Base-by-base conservation (phyloP, 2,888 invertebrate genomes). In the Heliothis peltigera region DNA sequence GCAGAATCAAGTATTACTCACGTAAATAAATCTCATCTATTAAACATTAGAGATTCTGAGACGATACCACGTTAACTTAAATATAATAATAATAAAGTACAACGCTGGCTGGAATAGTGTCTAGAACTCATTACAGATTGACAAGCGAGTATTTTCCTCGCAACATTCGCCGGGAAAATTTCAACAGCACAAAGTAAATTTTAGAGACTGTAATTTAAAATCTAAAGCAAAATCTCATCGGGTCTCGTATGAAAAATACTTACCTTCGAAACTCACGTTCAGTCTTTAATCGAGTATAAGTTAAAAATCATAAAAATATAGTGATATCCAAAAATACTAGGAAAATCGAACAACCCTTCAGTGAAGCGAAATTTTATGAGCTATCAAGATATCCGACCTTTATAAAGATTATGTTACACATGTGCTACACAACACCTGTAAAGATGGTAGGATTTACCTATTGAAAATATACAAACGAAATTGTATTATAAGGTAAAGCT, bases 331-430 rank as follows among this genome's bases (percentile, higher is more conserved):
- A 48, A 44, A 43, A 19, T 65, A 39, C 22, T 46, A 48, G 28
- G 53, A 56, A 70, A 60, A 53, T 66, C 48, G 39, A 48, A 25
- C 32, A 60, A 61, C 66, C 60, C 66, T 72, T 61, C 42, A 66
- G 28, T 15, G n/a, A 46, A 15, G 42, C 56, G 25, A 60, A 66
- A 57, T 66, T 71, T 71, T 66, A 66, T 54, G 57, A 66, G 66
- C 67, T 57, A 56, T 71, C 10, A 48, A 66, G 35, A 72, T 43
- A 66, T 66, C 46, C 44, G 54, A 71, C 66, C 72, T 66, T 51
- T 71, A 21, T 51, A 46, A 53, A 71, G 56, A 65, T 71, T 60
- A 65, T 56, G 48, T 71, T 71, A 60, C 56, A 56, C 48, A 18
- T 4, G 32, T 51, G 44, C 51, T 44, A 19, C 52, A 28, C 39